Evolutionary conservation across 1,140 invertebrate species (phyloP).

Genomic region (Pseudomyrmex concolor): DNA sequence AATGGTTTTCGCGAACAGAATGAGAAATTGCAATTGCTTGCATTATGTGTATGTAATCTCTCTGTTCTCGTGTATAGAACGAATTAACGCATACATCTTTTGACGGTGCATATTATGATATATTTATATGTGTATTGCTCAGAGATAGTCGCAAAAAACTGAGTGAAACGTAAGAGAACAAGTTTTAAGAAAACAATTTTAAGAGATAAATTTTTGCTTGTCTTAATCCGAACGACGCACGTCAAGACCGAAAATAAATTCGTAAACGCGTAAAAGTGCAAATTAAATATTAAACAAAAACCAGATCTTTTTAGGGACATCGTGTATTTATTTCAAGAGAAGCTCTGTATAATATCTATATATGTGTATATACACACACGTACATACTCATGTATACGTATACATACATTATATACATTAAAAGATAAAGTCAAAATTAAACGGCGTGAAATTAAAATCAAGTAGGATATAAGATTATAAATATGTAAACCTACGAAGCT

Average conservation of each 20-base stretch:
- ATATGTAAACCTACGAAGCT: neutral
- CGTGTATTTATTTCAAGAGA: conserved; percentile 42
- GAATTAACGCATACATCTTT: too few relatives aligned
- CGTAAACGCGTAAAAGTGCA: neutral
- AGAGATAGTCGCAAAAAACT: too few relatives aligned
- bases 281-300: conserved; percentile 8
- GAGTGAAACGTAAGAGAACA: too few relatives aligned
- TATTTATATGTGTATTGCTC: too few relatives aligned
- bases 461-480: conserved; percentile 2
- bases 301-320: conserved; percentile 2
- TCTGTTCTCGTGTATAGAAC: too few relatives aligned
- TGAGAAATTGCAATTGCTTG: too few relatives aligned
- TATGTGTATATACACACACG: neutral
- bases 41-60: too few relatives aligned
- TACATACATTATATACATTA: conserved; percentile 5
- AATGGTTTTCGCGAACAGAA: too few relatives aligned
- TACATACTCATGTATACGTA: conserved; percentile 17
- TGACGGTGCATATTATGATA: too few relatives aligned
- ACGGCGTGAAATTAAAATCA: conserved; percentile 18
- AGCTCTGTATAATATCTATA: conserved; percentile 12
- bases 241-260: too few relatives aligned
- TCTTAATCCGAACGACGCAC: neutral
- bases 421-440: conserved; percentile 17
- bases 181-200: too few relatives aligned
- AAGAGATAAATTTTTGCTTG: too few relatives aligned